Base-by-base conservation (phyloP, 2,113 vertebrate genomes). In the Ochotona curzoniae region DNA sequence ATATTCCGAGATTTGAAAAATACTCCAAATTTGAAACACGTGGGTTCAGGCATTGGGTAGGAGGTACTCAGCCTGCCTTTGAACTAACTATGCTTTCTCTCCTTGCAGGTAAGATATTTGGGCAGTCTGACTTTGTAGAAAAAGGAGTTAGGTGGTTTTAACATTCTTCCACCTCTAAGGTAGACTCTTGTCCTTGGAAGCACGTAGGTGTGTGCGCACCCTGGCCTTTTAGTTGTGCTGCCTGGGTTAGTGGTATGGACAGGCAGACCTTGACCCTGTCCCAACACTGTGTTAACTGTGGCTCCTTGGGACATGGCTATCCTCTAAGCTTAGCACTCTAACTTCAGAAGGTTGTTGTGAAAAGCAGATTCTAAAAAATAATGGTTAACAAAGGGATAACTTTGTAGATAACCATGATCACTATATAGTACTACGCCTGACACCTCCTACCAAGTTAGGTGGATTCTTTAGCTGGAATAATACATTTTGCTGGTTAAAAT, bases 401-500 rank as follows among this genome's bases (percentile, higher is more conserved):
- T 54, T 73, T 4, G 20, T 73, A 15, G 63, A 35, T 69, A 28
- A 30, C 60, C 14, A 18, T 84, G 67, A 8, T 74, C 30, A 4
- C 12, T 60, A 0, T 74, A 25, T 82, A 25, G 11, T 10, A 38
- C 8, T 20, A 76, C 23, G 12, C 63, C 47, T 81, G 26, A 75
- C 25, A 35, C 54, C 3, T 57, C 32, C 26, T 30, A 8, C 63
- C 90, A n/a, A 64, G 25, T 47, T 83, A 18, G 4, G 17, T 78
- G 88, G 78, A 90, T 85, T 89, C 51, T 87, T 89, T 75, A 67
- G 73, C 35, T 61, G 28, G 23, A 14, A 93, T 78, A 35, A n/a
- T 89, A 12, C 5, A 2, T 70, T 76, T 94, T 92, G 87, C 81
- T 71, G 28, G 32, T 93, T 87, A 79, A 2, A 66, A 0, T 35